Evolutionary conservation across 2,888 invertebrate species (phyloP).

Genomic region (Geotrupes spiniger): DNA sequence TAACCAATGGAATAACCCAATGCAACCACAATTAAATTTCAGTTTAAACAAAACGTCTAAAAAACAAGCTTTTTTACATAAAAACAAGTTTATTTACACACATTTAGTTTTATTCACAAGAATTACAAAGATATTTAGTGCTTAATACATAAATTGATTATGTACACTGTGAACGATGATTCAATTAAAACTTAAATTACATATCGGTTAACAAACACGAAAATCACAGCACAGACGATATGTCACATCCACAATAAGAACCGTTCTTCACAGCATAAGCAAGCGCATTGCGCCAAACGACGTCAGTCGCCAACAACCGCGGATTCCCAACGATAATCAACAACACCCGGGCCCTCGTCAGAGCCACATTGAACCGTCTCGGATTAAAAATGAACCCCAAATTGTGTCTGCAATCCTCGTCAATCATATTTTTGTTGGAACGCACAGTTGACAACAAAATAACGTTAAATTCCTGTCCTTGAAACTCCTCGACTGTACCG

Average conservation of each 20-base stretch:
- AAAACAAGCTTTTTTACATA: too few relatives aligned
- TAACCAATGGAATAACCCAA: too few relatives aligned
- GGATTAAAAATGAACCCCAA: conserved; percentile 73
- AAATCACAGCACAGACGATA: conserved; percentile 33
- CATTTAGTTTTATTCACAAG: too few relatives aligned
- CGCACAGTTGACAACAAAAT: conserved; percentile 73
- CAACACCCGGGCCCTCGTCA: conserved; percentile 79
- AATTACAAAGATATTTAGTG: too few relatives aligned
- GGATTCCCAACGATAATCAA: conserved; percentile 85
- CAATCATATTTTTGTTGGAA: conserved; percentile 49
- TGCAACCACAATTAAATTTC: too few relatives aligned
- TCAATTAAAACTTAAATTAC: too few relatives aligned
- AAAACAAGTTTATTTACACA: too few relatives aligned
- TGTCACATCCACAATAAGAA: conserved; percentile 69
- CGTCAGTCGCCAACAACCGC: conserved; percentile 62
- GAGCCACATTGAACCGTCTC: conserved; percentile 83
- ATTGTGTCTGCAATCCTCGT: conserved; percentile 53
- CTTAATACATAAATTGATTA: too few relatives aligned
- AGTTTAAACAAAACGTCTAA: too few relatives aligned
- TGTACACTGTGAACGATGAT: too few relatives aligned
- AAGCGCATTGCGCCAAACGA: conserved; percentile 66
- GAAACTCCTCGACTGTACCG: conserved; percentile 83
- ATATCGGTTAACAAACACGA: too few relatives aligned
- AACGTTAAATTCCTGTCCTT: conserved; percentile 74
- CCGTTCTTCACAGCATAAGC: conserved; percentile 61